These are phyloP conservation scores for Propithecus coquereli DNA, from an alignment of 2,113 vertebrate species.

Conservation along the genomic window DNA sequence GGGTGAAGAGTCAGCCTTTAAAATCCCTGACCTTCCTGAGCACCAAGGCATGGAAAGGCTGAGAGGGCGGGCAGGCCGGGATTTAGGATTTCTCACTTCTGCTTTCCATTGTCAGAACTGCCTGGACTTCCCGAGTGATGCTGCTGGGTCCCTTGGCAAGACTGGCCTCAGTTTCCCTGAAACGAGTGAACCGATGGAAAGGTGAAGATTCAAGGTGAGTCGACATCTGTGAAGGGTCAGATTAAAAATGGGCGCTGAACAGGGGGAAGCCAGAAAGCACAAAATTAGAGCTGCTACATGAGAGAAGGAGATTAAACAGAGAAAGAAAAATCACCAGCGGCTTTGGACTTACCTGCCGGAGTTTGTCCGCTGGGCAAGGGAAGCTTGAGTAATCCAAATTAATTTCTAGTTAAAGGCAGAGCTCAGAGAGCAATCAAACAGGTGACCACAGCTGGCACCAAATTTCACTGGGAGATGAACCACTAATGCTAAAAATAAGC, in stretches of 20 bases:
- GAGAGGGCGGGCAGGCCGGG: background rate
- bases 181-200: slow-evolving; percentile 61
- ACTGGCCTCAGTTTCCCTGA: slow-evolving; percentile 19
- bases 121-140: background rate
- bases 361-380: slow-evolving; percentile 61
- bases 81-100: background rate
- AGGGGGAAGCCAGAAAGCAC: slow-evolving; percentile 68
- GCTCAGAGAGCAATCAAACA: slow-evolving; percentile 78
- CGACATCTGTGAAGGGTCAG: slow-evolving; percentile 73
- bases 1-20: background rate
- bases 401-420: slow-evolving; percentile 79
- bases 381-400: slow-evolving; percentile 82
- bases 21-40: background rate
- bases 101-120: background rate
- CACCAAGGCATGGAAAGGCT: accelerated
- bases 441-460: slow-evolving; percentile 79
- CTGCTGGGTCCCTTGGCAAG: background rate
- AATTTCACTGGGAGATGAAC: slow-evolving; percentile 61
- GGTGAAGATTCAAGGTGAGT: slow-evolving; percentile 50
- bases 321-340: slow-evolving; percentile 44
- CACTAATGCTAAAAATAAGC: slow-evolving; percentile 45
- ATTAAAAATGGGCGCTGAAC: slow-evolving; percentile 62
- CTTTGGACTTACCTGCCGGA: slow-evolving; percentile 53
- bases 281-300: slow-evolving; percentile 70
- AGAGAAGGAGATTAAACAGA: slow-evolving; percentile 61